Base-by-base conservation (phyloP, 2,888 invertebrate species). In the Minunthozetes semirufus region DNA sequence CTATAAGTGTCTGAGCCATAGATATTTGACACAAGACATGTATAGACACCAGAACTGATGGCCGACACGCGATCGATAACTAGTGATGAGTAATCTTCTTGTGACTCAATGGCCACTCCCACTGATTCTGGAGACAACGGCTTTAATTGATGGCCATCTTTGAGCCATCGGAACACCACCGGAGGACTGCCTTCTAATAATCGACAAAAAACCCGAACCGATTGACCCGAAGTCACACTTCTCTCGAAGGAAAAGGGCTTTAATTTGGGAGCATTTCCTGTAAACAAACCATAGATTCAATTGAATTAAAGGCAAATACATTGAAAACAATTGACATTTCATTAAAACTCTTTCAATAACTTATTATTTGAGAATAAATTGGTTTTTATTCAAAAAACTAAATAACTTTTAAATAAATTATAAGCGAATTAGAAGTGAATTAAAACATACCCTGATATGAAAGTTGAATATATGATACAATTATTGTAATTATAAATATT, bases 21-120 rank as follows among this genome's bases (percentile, higher is more conserved):
- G 56, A 63, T 76, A 61, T 77, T 78, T n/a, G 77, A 77, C 15
- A 77, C 78, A 33, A 77, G 73, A 66, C 78, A 78, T 50, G 78
- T 77, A 70, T 77, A 78, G 29, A 78, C 77, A 70, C 77, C 78
- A 48, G 76, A 76, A 74, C 76, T 77, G 53, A 76, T 71, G 2
- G 75, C 75, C 48, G 77, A 76, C 25, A 77, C 77, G 29, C 78
- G 74, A 53, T 77, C 77, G 22, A 78, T 78, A 19, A 75, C 70
- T 29, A 78, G 72, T 73, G 77, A 76, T 22, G 78, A 78, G 59
- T 66, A 76, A 48, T 77, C 77, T 38, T 63, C 50, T 48, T 74
- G 77, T 27, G 75, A 59, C 63, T 75, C 68, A 5, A 78, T 78
- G 63, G 68, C 73, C 46, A 77, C 53, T 29, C 48, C 38, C 19